Base-by-base conservation (phyloP, 2,888 invertebrate genomes). In the Apodemia mormo region DNA sequence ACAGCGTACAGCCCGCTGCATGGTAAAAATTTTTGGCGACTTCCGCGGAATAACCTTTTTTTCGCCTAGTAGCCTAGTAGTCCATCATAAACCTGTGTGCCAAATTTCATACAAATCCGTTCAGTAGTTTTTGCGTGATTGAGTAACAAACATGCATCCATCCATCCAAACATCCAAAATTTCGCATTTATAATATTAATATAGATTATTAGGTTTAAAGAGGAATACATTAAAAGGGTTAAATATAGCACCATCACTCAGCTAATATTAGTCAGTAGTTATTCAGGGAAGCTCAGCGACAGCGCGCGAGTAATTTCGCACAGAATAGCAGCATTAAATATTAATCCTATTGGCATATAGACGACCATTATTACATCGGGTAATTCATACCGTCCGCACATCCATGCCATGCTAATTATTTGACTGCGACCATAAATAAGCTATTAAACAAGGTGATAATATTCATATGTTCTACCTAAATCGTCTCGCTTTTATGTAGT, bases 291-390 rank as follows among this genome's bases (percentile, higher is more conserved):
- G 87, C 85, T 87, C 85, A 83, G 84, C 85, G 85, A 84, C 87
- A 87, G 87, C 85, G 87, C 83, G 80, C 83, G 80, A 84, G 88
- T 89, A 88, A 90, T 92, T 89, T 81, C 80, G 82, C 76, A 78
- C 87, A 85, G 87, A 87, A 89, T 87, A 86, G 87, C 83, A 82
- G 85, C 87, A 87, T 90, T 90, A 89, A 91, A 90, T 91, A 90
- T 88, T 89, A 90, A 92, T 88, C 83, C 87, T 85, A 90, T 89
- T 88, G 88, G 86, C 87, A 86, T 87, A 88, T 87, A 89, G 84
- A 88, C 86, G 83, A 86, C 82, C 85, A 85, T 87, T 64, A 64
- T 64, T 88, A 87, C 81, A 80, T 81, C 74, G 77, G 82, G 85
- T 86, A 87, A 89, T 88, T 88, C 85, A 88, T 83, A 83, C 77